Evolutionary conservation across 2,797 vertebrate genomes (phyloP), one percentile per base, ranked within the genome.

Genomic region (Malacoctenus gilli): DNA sequence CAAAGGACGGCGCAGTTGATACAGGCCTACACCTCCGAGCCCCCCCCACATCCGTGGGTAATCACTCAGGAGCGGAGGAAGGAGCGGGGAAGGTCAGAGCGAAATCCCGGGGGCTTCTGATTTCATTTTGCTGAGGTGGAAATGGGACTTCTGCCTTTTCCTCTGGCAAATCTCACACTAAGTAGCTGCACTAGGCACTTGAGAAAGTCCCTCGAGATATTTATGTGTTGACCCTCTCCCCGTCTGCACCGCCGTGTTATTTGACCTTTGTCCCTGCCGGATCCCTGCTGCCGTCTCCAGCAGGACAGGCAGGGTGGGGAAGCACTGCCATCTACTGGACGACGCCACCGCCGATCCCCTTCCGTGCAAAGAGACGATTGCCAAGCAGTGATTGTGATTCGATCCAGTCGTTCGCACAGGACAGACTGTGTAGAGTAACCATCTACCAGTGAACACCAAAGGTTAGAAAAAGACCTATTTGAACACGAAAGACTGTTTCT

Each of bases 71-170:
- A 62, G 74, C 58, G 56, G 57, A 10, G 67, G 69, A 52, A 75
- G 72, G 55, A 75, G 72, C 39, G 64, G 37, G 64, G 66, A 68
- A 44, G 77, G 75, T 84, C 67, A 76, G 52, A 61, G 59, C 61
- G 49, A 84, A 89, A 89, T 89, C 86, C 84, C 83, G 35, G 65
- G 59, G 52, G 85, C 80, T 90, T 89, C 78, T 80, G 60, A 87
- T 89, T 89, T 91, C 80, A 88, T 91, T 90, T 91, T 80, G 64
- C 68, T 41, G 78, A 69, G 76, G 83, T 89, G 84, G 85, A 88
- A 87, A 83, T 80, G 68, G 61, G 61, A 79, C 51, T 75, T 89
- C 61, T 67, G 72, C 69, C 82, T 80, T 73, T 89, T 80, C 84
- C 76, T 87, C 81, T 78, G 76, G 75, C 58, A 87, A 85, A 88